Percentiles rank a stretch among this genome's conserved stretches.
These are phyloP conservation scores for Leptopilina boulardi DNA, from an alignment of 1,140 invertebrate genomes.

Conservation along the genomic window DNA sequence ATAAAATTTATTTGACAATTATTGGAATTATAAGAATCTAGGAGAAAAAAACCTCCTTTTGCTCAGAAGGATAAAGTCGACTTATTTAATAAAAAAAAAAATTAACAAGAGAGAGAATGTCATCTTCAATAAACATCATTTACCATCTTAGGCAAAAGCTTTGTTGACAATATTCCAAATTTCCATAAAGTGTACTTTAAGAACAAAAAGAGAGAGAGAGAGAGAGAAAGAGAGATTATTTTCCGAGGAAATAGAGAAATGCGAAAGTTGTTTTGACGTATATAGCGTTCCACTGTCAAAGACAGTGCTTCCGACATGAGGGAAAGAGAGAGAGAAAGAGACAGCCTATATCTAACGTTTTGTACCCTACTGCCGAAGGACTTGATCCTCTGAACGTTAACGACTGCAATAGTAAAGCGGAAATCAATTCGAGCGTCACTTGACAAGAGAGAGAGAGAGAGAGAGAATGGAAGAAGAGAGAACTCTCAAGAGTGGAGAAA, in stretches of 20 bases:
- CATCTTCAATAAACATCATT: neutral
- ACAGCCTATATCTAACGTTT: neutral
- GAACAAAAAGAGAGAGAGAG: slow-evolving; percentile 13
- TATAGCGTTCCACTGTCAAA: neutral
- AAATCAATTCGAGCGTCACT: slow-evolving; percentile 32
- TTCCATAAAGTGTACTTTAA: slow-evolving; percentile 2
- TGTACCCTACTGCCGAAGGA: slow-evolving; percentile 4
- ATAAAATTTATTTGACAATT: no score
- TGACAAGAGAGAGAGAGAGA: no score
- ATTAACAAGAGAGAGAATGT: neutral
- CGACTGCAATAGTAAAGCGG: slow-evolving; percentile 29
- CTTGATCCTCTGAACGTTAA: slow-evolving; percentile 22
- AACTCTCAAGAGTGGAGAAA: slow-evolving; percentile 5
- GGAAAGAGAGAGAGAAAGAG: no score
- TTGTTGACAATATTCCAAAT: neutral
- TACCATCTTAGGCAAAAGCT: neutral
- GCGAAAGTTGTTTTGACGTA: slow-evolving; percentile 4
- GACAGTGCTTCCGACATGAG: slow-evolving; percentile 3
- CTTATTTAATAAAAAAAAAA: neutral
- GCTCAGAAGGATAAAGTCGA: neutral
- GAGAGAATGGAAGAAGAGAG: slow-evolving; percentile 15
- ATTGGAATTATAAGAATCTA: no score
- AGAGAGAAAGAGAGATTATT: slow-evolving; percentile 15
- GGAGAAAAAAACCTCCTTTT: no score
- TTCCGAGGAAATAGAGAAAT: neutral